phyloP scores from a whole-genome alignment of 2,888 invertebrate species.

The Agrochola lychnidis region DNA sequence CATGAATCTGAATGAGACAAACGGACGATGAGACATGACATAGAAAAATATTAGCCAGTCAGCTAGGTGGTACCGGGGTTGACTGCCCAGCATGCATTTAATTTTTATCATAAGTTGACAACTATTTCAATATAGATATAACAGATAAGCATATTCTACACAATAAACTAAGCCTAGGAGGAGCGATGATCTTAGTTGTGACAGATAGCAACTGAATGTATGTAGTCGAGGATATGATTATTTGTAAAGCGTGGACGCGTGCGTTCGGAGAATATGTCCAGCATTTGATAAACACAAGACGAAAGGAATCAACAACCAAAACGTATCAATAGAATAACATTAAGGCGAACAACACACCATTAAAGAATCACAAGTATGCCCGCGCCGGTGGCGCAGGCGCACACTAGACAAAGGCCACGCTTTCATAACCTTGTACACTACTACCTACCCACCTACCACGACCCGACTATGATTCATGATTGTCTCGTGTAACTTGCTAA shows the following conservation, averaged over 20 bases:
- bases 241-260: background rate
- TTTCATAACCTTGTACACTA: conserved; percentile 78
- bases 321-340: conserved; percentile 10
- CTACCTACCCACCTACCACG: conserved; percentile 70
- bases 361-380: conserved; percentile 68
- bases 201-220: background rate
- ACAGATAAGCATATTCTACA: background rate
- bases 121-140: background rate
- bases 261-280: background rate
- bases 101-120: background rate
- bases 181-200: background rate
- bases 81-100: background rate
- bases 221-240: background rate
- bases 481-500: conserved; percentile 54
- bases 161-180: background rate
- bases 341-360: conserved; percentile 40
- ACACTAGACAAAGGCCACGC: conserved; percentile 78
- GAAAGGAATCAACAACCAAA: background rate
- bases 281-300: background rate
- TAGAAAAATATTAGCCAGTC: background rate
- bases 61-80: background rate
- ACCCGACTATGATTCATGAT: conserved; percentile 71
- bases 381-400: conserved; percentile 66
- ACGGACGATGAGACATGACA: background rate
- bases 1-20: background rate